Base-by-base conservation (phyloP, 2,888 invertebrate species). In the Zygogramma bicolorata region DNA sequence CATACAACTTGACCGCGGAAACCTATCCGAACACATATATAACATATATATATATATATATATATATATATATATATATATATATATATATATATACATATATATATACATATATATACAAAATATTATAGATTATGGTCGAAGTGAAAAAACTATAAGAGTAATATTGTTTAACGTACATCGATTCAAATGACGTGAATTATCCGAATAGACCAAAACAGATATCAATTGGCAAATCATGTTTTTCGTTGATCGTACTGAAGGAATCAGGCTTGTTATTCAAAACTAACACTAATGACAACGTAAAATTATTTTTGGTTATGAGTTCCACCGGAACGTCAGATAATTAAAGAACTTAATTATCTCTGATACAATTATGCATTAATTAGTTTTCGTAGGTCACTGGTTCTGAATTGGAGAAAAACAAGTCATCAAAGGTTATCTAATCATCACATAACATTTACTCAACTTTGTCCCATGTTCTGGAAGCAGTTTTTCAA, bases 151-250 rank as follows among this genome's bases (percentile, higher is more conserved):
- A 63, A 27, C 46, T 22, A 59, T 29, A 34, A 59, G 59, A 46
- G 20, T 59, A 66, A 63, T 70, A 53, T 61, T 68, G 49, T 65
- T 68, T 61, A 72, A 70, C 73, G 65, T 60, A 73, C 65, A 75
- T 74, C 65, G 58, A 65, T 73, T 75, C 77, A 74, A 77, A 81
- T 84, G 82, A 84, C 83, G 83, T n/a, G n/a, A n/a, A n/a, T n/a
- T n/a, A n/a, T 75, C 75, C 77, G 74, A 80, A 78, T 76, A 77
- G 75, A 78, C 67, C 76, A 74, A 75, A 84, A 83, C 83, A 83
- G 83, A 84, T 84, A 83, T 84, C 83, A 83, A 83, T 83, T 82
- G 80, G 81, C 80, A 78, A 76, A 62, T 42, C 10, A 73, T 70
- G 27, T 66, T 75, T 65, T 71, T 71, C 70, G 68, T 62, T 68